Conservation (phyloP, 1,140 invertebrate genomes). For the Saccostrea glomerata region DNA sequence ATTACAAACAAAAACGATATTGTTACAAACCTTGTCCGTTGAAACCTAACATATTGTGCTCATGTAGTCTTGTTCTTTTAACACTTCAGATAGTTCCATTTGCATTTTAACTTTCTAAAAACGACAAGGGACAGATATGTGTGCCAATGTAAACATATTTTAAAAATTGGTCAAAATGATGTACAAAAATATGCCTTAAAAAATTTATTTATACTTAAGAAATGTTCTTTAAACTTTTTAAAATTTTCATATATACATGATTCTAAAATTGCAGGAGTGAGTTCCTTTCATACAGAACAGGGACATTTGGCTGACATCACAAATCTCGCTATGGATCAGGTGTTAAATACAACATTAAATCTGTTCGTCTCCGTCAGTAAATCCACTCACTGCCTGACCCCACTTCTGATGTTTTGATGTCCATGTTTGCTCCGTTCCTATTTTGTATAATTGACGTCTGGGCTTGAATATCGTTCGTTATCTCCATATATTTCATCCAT, state of each 20-base stretch:
- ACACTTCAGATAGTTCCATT: neutral
- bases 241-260: neutral
- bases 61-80: too few relatives aligned
- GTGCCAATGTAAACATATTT: neutral
- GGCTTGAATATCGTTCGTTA: too few relatives aligned
- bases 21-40: too few relatives aligned
- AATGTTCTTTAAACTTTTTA: neutral
- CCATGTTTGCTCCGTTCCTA: too few relatives aligned
- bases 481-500: too few relatives aligned
- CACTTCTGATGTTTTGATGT: too few relatives aligned
- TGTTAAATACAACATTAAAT: neutral
- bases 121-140: neutral
- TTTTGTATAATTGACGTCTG: too few relatives aligned
- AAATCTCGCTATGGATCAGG: neutral
- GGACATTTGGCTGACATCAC: neutral
- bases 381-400: too few relatives aligned
- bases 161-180: neutral
- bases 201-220: neutral
- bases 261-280: neutral
- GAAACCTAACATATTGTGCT: too few relatives aligned
- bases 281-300: neutral
- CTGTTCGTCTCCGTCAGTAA: neutral
- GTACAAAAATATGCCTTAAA: neutral
- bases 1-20: too few relatives aligned
- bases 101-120: neutral